These are phyloP conservation scores for Drosophila rhopaloa DNA, from an alignment of 1,140 invertebrate species.

Conservation along the genomic window DNA sequence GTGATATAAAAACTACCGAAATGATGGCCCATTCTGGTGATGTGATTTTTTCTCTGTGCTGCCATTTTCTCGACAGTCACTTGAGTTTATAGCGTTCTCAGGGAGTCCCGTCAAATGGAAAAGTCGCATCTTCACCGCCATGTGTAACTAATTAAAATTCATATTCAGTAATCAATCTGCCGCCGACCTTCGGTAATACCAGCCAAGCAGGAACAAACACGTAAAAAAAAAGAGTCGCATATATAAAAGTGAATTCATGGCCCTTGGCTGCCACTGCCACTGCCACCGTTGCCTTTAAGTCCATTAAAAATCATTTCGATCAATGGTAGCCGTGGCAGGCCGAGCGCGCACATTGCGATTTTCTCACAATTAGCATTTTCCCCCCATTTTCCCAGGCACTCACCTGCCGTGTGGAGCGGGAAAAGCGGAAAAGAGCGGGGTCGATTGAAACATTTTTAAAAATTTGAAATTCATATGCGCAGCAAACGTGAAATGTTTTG, in stretches of 20 bases:
- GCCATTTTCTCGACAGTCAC: neutral
- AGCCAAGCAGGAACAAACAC: slow-evolving; percentile 14
- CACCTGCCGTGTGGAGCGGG: slow-evolving; percentile 6
- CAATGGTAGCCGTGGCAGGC: slow-evolving; percentile 43
- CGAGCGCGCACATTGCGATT: slow-evolving; percentile 68
- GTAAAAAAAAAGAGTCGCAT: slow-evolving; percentile 24
- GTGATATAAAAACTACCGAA: neutral
- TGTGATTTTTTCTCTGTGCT: neutral
- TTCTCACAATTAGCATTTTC: slow-evolving; percentile 82
- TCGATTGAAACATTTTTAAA: slow-evolving; percentile 81
- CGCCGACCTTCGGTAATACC: slow-evolving; percentile 23
- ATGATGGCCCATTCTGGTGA: neutral
- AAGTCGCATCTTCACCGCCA: slow-evolving; percentile 4
- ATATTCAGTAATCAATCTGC: slow-evolving; percentile 49
- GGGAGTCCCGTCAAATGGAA: neutral
- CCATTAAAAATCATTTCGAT: slow-evolving; percentile 82
- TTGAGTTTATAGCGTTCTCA: neutral
- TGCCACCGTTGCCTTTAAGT: slow-evolving; percentile 52
- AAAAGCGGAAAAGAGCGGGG: slow-evolving; percentile 10
- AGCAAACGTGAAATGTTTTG: slow-evolving; percentile 82
- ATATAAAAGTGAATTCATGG: slow-evolving; percentile 58
- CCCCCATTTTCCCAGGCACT: slow-evolving; percentile 5
- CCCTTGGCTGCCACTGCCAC: slow-evolving; percentile 42
- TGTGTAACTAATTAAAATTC: slow-evolving; percentile 39
- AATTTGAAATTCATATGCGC: slow-evolving; percentile 83